Base-by-base conservation (phyloP, 2,113 vertebrate genomes). In the Centropus unirufus region DNA sequence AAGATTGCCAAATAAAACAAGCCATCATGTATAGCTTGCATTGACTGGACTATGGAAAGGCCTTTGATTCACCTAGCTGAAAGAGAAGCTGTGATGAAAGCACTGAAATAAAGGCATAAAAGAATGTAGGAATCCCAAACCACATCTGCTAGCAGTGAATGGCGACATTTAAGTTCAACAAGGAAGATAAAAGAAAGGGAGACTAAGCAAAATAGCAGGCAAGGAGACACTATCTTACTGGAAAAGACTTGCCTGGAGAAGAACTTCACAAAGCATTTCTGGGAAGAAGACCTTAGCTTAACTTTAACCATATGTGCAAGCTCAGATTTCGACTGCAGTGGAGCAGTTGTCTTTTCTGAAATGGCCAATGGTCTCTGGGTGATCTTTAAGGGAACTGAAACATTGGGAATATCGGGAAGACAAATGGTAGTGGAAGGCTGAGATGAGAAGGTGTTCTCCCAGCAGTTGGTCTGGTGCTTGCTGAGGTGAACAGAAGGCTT, bases 1-100 rank as follows among this genome's bases (percentile, higher is more conserved):
- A 96, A 97, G 97, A 98, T 80, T 98, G 98, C 98, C 98, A 98
- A 98, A 95, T 95, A 97, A 98, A 98, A 98, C 97, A 98, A 98
- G 97, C 97, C 96, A 97, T 98, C 98, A 96, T 97, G 94, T 95
- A 96, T 95, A 97, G 97, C 91, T 97, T 87, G 86, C 96, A 96
- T 97, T 96, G 97, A 97, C 87, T 85, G 95, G 90, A 69, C 97
- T 89, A 95, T 97, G 98, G 97, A 97, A 97, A 96, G 91, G 93
- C 96, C 96, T 97, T 98, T 97, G 96, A 97, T 97, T 97, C 96
- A 92, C 95, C 96, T 93, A 95, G 96, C 90, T 95, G 96, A 98
- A 97, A 96, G 91, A 95, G 92, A 91, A 96, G 95, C 89, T 96
- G 92, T 91, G 94, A 97, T 95, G 96, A 96, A 97, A 97, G 94